Evolutionary conservation across 2,797 vertebrate genomes (phyloP).

Genomic region (Coreius guichenoti): DNA sequence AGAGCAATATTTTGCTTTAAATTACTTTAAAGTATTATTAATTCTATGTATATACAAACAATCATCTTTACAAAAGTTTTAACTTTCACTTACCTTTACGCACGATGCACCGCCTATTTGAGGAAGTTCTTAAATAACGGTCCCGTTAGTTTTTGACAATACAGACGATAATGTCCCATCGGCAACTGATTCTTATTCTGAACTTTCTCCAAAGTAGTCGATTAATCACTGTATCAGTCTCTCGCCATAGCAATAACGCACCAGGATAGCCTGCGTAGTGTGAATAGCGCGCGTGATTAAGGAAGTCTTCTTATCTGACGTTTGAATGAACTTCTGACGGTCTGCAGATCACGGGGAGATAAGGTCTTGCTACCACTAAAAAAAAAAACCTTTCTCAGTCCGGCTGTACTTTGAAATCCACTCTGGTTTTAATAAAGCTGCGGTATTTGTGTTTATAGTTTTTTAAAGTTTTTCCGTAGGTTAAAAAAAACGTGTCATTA

Average conservation of each 20-base stretch:
- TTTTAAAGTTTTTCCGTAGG: no score
- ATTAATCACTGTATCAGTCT: background rate
- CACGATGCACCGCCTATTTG: background rate
- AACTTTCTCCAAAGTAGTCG: background rate
- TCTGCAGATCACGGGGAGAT: background rate
- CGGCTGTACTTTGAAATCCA: background rate
- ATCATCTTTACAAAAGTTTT: background rate
- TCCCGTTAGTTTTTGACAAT: constrained; percentile 7
- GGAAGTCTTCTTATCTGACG: constrained; percentile 34
- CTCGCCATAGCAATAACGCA: background rate
- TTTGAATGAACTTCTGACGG: constrained; percentile 31
- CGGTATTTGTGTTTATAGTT: background rate
- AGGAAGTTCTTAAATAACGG: constrained; percentile 30
- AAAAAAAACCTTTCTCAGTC: background rate
- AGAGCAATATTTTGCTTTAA: background rate
- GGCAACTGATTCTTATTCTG: background rate
- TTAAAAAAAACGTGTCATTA: background rate
- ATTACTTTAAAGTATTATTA: background rate
- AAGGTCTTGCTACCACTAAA: background rate
- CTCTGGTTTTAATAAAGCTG: background rate
- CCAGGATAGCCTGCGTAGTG: background rate
- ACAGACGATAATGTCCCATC: background rate
- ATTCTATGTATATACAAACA: background rate
- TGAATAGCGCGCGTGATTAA: background rate
- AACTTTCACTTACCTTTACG: constrained; percentile 36